Evolutionary conservation across 2,113 vertebrate species (phyloP), one percentile per base, ranked within the genome.

Genomic region (Anguilla japonica): DNA sequence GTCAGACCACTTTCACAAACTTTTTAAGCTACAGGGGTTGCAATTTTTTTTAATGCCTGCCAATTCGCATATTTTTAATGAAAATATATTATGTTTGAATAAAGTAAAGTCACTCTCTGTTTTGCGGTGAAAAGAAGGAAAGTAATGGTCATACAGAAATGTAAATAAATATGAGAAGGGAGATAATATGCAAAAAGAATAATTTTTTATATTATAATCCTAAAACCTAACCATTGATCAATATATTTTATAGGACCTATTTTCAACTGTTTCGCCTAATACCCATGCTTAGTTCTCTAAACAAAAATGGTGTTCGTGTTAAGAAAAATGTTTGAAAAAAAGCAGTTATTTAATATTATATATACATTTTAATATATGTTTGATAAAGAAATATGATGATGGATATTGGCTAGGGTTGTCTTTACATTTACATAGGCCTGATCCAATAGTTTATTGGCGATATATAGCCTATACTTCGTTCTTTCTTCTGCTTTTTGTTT

Each of bases 1-100:
- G 95, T 96, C 95, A 96, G 90, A 82, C 79, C 85, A 87, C 87
- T 89, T 87, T 88, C 87, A 86, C 87, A 79, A 88, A 89, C 82
- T 89, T 89, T 87, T 88, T 85, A 29, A 79, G 9, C 20, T 34
- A 87, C 92, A 67, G 84, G 88, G 89, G 89, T 89, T 90, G 89
- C 90, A 11, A 75, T 29, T 75, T 75, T 89, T 87, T 89, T 83
- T 53, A 75, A 83, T 87, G 39, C 46, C 86, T 88, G 83, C 34
- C 79, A 83, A 46, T 79, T 43, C 57, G 26, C 43, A 29, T 14
- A 60, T 60, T 60, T 67, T 67, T 9, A 34, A 75, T 34, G 1
- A 75, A 13, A 75, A 13, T 20, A 67, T 20, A 75, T 75, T 29
- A 29, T 11, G 5, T 29, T 75, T 75, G n/a, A 8, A 34, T 13